phyloP scores from a whole-genome alignment of 2,797 vertebrate genomes.

The Catamblyrhynchus diadema region DNA sequence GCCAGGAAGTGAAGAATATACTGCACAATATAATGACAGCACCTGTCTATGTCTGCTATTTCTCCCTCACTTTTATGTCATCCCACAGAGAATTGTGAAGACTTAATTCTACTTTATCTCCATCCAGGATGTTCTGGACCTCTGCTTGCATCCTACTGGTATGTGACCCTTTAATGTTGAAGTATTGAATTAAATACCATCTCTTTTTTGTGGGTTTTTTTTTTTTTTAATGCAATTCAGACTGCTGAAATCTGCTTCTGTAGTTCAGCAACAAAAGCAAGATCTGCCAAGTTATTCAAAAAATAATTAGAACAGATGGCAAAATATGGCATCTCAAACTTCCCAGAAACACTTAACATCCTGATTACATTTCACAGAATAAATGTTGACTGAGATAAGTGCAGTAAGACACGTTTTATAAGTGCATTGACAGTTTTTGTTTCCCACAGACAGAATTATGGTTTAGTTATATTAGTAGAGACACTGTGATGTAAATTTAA shows the following conservation, averaged over 20 bases:
- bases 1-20: background rate
- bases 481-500: background rate
- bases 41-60: background rate
- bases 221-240: background rate
- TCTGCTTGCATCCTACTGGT: background rate
- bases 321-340: slow-evolving; percentile 19
- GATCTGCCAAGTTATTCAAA: slow-evolving; percentile 39
- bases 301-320: slow-evolving; percentile 63
- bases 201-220: background rate
- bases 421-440: background rate
- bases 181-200: background rate
- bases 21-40: background rate
- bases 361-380: background rate
- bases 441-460: background rate
- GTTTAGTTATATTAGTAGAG: background rate
- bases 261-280: slow-evolving; percentile 1
- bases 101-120: background rate
- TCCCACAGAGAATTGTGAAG: background rate
- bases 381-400: background rate
- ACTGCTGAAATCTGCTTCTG: background rate
- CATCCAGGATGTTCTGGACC: background rate
- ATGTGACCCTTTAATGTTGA: background rate
- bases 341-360: slow-evolving; percentile 42
- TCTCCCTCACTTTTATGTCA: background rate
- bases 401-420: background rate